Evolutionary conservation across 2,113 vertebrate species (phyloP), one percentile per base, ranked within the genome.

Genomic region (Coryphaenoides rupestris): DNA sequence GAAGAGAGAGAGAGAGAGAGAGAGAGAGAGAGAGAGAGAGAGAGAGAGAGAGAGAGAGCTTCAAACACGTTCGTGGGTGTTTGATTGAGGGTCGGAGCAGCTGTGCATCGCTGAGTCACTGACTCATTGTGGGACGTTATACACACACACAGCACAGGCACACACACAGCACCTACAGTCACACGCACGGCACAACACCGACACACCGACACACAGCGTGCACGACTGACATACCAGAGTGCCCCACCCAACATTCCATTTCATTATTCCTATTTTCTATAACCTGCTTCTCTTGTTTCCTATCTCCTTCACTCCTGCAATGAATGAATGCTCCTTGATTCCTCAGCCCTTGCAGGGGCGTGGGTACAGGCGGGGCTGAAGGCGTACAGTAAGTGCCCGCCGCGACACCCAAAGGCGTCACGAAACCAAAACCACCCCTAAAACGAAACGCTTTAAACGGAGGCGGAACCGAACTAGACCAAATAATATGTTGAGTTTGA

Each of bases 211-310:
- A 70, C 66, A 63, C 77, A 70, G 64, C 65, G 62, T 60, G 66
- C 64, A 73, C 71, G 77, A 67, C 78, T 85, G 76, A 86, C 87
- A 85, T 87, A 83, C 88, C 87, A 88, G 78, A 82, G 75, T 72
- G 84, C 87, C 86, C 86, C 87, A 89, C 89, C 87, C 86, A 56
- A 80, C 84, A 91, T 89, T 90, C 89, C 86, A 75, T 75, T 83
- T 83, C 77, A 82, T 79, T 84, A 75, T 86, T 76, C 79, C 86
- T 73, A 73, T 85, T 77, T 66, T 78, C 65, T 55, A 26, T 59
- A 58, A 45, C 55, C 62, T 68, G 66, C 58, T 75, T 70, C 70
- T 68, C 66, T 71, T 68, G 17, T 9, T 66, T 66, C 66, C 66
- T 55, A 55, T 60, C 64, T n/a, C 63, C 63, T 68, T 63, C 58